Percentiles rank a stretch among this genome's conserved stretches.
Conservation (phyloP, 2,797 vertebrate genomes). For the Pangasius djambal region DNA sequence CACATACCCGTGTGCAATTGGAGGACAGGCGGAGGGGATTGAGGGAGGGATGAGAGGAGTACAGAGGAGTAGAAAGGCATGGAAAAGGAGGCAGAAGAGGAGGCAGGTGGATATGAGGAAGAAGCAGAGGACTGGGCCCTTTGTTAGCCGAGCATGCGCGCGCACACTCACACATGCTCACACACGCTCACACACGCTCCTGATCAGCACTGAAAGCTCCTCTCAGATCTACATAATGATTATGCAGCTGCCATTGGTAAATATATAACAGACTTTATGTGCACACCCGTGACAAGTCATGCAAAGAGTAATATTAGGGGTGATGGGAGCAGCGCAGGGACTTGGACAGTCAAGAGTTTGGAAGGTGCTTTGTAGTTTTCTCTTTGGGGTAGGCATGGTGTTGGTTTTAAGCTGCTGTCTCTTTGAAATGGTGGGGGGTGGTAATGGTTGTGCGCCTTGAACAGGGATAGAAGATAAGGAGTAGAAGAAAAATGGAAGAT, state of each 20-base stretch:
- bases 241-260: slow-evolving; percentile 81
- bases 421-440: slow-evolving; percentile 65
- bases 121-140: slow-evolving; percentile 64
- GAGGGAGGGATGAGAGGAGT: slow-evolving; percentile 52
- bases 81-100: slow-evolving; percentile 35
- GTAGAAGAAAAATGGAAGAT: slow-evolving; percentile 72
- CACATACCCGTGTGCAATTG: slow-evolving; percentile 70
- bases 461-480: slow-evolving; percentile 41
- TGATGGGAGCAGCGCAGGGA: slow-evolving; percentile 38
- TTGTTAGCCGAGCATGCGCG: slow-evolving; percentile 68
- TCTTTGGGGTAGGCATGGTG: slow-evolving; percentile 79
- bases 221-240: slow-evolving; percentile 79
- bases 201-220: slow-evolving; percentile 73
- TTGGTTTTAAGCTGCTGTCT: slow-evolving; percentile 76
- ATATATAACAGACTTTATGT: slow-evolving; percentile 80
- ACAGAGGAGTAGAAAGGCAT: slow-evolving; percentile 58
- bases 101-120: slow-evolving; percentile 39
- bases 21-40: slow-evolving; percentile 66
- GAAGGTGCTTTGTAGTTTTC: slow-evolving; percentile 77
- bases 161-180: slow-evolving; percentile 40
- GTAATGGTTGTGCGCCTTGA: slow-evolving; percentile 44
- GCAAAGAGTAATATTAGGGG: slow-evolving; percentile 81
- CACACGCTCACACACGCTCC: slow-evolving; percentile 63
- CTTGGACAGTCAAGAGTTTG: slow-evolving; percentile 67
- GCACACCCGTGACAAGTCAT: slow-evolving; percentile 82